These are phyloP conservation scores for Leptarthrus brevirostris DNA, from an alignment of 2,888 invertebrate genomes.

Conservation along the genomic window DNA sequence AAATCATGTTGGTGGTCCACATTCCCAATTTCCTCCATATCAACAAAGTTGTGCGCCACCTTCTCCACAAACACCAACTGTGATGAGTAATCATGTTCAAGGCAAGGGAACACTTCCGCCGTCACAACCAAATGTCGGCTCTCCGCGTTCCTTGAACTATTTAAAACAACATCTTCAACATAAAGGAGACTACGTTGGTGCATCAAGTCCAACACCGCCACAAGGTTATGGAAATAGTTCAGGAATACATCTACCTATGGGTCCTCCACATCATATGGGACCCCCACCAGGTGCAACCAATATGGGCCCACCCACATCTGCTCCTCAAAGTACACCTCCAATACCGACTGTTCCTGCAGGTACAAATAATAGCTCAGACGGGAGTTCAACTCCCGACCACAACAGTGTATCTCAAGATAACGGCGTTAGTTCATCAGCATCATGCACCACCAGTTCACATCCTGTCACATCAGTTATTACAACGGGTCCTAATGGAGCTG, in stretches of 20 bases:
- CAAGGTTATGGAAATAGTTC: conserved; percentile 69
- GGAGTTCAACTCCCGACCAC: conserved; percentile 59
- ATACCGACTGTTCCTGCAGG: conserved; percentile 57
- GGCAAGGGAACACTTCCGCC: conserved; percentile 67
- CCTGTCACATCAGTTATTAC: conserved; percentile 89
- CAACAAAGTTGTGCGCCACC: conserved; percentile 65
- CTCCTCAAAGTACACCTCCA: conserved; percentile 67
- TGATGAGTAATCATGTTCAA: conserved; percentile 66
- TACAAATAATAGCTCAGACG: conserved; percentile 66
- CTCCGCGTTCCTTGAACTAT: conserved; percentile 72
- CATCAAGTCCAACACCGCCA: conserved; percentile 71
- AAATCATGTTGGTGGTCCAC: conserved; percentile 70
- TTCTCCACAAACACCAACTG: conserved; percentile 62
- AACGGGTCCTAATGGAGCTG: conserved; percentile 90
- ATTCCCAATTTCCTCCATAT: conserved; percentile 66
- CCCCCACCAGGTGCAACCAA: conserved; percentile 72
- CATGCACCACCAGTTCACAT: conserved; percentile 68
- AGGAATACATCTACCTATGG: conserved; percentile 71
- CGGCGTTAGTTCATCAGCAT: conserved; percentile 68
- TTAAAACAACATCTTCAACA: conserved; percentile 78
- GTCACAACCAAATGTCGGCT: conserved; percentile 67
- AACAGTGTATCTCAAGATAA: conserved; percentile 72
- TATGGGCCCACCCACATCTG: conserved; percentile 73
- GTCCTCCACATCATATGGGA: conserved; percentile 70
- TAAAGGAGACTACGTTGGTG: conserved; percentile 73